phyloP scores from a whole-genome alignment of 1,140 invertebrate species.

The Uloborus diversus region DNA sequence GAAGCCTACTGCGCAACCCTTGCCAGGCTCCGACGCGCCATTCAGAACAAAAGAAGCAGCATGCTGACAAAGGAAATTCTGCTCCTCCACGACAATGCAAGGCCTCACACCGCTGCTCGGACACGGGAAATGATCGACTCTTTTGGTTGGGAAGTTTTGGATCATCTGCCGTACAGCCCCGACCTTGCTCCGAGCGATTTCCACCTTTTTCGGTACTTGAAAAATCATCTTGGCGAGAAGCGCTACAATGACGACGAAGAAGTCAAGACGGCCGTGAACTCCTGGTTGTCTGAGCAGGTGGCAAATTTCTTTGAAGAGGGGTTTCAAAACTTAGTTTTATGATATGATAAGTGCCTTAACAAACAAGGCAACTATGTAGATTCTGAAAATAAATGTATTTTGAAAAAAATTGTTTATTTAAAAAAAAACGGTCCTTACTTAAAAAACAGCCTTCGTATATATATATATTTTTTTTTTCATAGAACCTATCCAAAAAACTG shows the following conservation, averaged over 20 bases:
- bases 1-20: slow-evolving; percentile 39
- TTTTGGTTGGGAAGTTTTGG: slow-evolving; percentile 44
- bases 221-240: not conserved
- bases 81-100: slow-evolving; percentile 64
- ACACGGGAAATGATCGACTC: slow-evolving; percentile 52
- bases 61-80: slow-evolving; percentile 56
- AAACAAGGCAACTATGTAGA: not conserved
- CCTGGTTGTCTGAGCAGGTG: not conserved
- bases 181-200: not conserved
- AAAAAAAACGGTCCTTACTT: too few relatives aligned
- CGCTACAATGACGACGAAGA: not conserved
- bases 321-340: not conserved
- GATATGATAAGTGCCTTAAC: not conserved
- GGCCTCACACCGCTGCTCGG: slow-evolving; percentile 59
- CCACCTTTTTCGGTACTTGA: not conserved
- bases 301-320: not conserved
- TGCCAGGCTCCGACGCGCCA: slow-evolving; percentile 34
- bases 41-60: slow-evolving; percentile 57
- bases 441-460: too few relatives aligned
- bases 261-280: not conserved
- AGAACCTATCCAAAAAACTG: too few relatives aligned
- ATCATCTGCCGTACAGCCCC: not conserved
- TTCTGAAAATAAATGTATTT: slow-evolving; percentile 8
- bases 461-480: too few relatives aligned
- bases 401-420: too few relatives aligned